Base-by-base conservation (phyloP, 2,888 invertebrate species). In the Drosophila siamana region DNA sequence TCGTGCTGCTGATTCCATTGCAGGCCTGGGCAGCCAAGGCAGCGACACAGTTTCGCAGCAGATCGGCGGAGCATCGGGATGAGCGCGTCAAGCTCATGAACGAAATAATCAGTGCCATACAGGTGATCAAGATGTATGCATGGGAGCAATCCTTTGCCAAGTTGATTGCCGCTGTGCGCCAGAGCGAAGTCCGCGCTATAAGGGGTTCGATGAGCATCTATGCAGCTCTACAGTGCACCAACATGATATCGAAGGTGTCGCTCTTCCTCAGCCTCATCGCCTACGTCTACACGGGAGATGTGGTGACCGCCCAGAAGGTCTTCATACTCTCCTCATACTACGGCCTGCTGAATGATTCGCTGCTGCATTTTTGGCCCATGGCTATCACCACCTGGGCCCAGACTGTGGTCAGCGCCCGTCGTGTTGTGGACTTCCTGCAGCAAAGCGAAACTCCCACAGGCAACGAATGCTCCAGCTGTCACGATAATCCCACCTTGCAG, bases 101-200 rank as follows among this genome's bases (percentile, higher is more conserved):
- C 89, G 98, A 97, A 90, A 95, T 97, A 0, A 95, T 97, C 24
- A 94, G 94, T 28, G 97, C 96, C 5, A 96, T 97, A 78, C 94
- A 96, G 72, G 96, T 97, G 0, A 96, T 97, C 75, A 97, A 97
- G 91, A 97, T 97, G 97, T 97, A 96, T 89, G 95, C 96, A 0
- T 97, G 97, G 95, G 97, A 97, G 91, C 94, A 94, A 41, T 96
- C 96, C 0, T 97, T 97, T 88, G 95, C 95, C 0, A 93, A 93
- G 44, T 93, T 97, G 30, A 95, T 98, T 8, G 94, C 94, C 3
- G 91, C 94, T 19, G 95, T 97, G 0, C 93, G 98, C 80, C 94
- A 95, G 82, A 94, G 94, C 87, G 96, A 96, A 92, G 94, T 96
- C 89, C 93, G 93, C 52, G 94, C 95, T 4, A 94, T 96, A 43